Base-by-base conservation (phyloP, 1,140 invertebrate genomes). In the Pectinophora gossypiella region DNA sequence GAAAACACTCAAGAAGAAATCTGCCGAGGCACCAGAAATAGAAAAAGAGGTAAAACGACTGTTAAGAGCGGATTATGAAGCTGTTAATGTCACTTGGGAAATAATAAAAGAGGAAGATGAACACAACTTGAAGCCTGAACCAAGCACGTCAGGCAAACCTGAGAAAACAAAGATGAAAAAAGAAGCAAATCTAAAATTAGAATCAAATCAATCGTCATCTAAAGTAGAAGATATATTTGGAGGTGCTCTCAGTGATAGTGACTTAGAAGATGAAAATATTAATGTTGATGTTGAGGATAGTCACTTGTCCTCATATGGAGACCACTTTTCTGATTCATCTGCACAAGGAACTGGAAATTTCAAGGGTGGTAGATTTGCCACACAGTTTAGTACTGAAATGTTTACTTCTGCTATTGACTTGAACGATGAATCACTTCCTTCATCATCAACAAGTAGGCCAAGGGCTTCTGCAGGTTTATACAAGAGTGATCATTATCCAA, bases 1-100 rank as follows among this genome's bases (percentile, higher is more conserved):
- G 40, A 98, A 99, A 89, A 98, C 97, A 0, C 86, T 99, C 12
- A 97, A 97, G 72, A 99, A 99, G 85, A 99, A 99, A 67, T 97
- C 96, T 87, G 94, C 97, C 0, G 98, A 99, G 87, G 96, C 97
- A 42, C 97, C 97, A 0, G 98, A 99, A 89, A 98, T 99, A 64
- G 98, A 99, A 78, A 99, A 99, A 83, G 98, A 99, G 90, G 93
- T 96, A 0, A 98, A 98, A 80, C 88, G 97, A 50, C 86, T 99
- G 15, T 90, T 99, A 10, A 90, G 96, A 64, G 93, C 93, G n/a
- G 97, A 98, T 79, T 96, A 96, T 77, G 96, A 98, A 76, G 96
- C 97, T 7, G 93, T 95, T 1, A 92, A 92, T 68, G 95, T 98
- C 0, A 94, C 94, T 50, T 99, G 95, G 93, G 97, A 99, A 82